Evolutionary conservation across 2,113 vertebrate genomes (phyloP), one percentile per base, ranked within the genome.

Genomic region (Axis porcinus): DNA sequence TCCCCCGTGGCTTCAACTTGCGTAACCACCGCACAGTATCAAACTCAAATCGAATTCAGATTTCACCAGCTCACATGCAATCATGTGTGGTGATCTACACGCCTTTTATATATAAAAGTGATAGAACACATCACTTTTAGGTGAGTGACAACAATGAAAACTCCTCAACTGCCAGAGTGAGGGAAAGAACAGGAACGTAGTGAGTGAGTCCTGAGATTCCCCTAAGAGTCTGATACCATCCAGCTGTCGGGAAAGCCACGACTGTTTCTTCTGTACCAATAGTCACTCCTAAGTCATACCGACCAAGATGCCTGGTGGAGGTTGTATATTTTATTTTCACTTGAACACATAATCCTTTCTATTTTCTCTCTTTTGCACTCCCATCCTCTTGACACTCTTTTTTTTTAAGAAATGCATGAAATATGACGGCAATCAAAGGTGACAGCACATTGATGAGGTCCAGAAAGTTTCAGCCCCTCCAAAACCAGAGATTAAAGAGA

Each of bases 401-500:
- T 19, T 54, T n/a, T n/a, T 4, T 50, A 50, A 50, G 47, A 88
- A 55, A 11, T 40, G 27, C 25, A 45, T 70, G 87, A 91, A 96
- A 82, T 86, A 91, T 13, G 11, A 62, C 64, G 28, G 25, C 47
- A 23, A 13, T 84, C 76, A 93, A 27, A 93, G 94, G 50, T 8
- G 50, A 91, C 50, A 62, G 55, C 2, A 5, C 84, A 14, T 2
- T 89, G 91, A 89, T 87, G 86, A 95, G 70, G 89, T 64, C 93
- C 93, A 82, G 84, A 84, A 76, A 55, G 54, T 17, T 81, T 82
- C 52, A 54, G 89, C 62, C 33, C 57, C 83, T 91, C 86, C n/a
- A 16, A 84, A 95, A 47, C 19, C 64, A 82, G 94, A 17, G 43
- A 89, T 90, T 81, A 94, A 55, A 90, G 86, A 97, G 85, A 19